Conservation (phyloP, 2,797 vertebrate genomes). For the Huso huso region DNA sequence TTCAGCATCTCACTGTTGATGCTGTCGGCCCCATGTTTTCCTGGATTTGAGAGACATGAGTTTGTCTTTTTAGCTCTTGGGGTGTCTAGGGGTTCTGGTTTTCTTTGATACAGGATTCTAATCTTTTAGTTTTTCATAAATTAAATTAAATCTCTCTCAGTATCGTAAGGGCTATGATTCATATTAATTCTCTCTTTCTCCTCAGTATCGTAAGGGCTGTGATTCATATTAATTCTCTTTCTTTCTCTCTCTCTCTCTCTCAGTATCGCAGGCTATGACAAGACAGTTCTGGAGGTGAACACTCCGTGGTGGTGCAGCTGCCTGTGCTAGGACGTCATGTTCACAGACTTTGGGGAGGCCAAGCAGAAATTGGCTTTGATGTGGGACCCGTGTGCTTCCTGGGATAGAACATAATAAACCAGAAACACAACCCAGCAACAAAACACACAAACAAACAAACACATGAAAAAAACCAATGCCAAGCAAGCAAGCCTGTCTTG, state of each 20-base stretch:
- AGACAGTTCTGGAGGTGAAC: conserved; percentile 75
- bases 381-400: conserved; percentile 88
- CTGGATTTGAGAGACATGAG: too few species aligned
- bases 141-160: background rate
- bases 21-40: too few species aligned
- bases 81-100: too few species aligned
- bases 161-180: background rate
- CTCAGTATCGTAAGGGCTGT: background rate
- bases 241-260: conserved; percentile 9
- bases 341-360: conserved; percentile 75
- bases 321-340: conserved; percentile 76
- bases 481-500: too few species aligned
- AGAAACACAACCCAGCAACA: conserved; percentile 25
- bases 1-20: too few species aligned
- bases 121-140: too few species aligned
- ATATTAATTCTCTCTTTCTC: background rate
- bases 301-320: conserved; percentile 81
- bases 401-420: conserved; percentile 57
- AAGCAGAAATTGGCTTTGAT: conserved; percentile 84
- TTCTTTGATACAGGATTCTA: too few species aligned
- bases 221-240: background rate
- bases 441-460: conserved; percentile 23
- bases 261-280: conserved; percentile 73
- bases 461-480: conserved; percentile 18
- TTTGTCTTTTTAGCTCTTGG: too few species aligned